Percentiles rank a stretch among this genome's conserved stretches.
Evolutionary conservation across 2,888 invertebrate genomes (phyloP).

Genomic region (Sphinx pinastri): DNA sequence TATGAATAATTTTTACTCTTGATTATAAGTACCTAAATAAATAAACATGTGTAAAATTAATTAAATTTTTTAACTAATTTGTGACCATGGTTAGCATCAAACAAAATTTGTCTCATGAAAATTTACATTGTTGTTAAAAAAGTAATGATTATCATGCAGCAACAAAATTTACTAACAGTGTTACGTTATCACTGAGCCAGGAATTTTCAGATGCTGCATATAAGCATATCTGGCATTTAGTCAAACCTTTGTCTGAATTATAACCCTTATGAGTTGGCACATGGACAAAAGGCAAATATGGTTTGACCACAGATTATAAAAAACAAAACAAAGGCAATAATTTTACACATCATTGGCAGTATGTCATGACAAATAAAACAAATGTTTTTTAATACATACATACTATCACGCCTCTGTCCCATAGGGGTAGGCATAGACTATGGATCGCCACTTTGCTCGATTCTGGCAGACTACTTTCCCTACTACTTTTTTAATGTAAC

Average conservation of each 20-base stretch:
- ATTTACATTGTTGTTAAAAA: neutral
- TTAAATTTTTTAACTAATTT: neutral
- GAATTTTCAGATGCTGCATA: neutral
- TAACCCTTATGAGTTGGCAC: constrained; percentile 13
- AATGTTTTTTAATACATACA: too few relatives aligned
- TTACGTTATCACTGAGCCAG: too few relatives aligned
- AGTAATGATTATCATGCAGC: neutral
- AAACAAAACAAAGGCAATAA: neutral
- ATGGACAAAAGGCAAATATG: constrained; percentile 3
- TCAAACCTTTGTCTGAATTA: constrained; percentile 17
- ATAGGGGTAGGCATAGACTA: too few relatives aligned
- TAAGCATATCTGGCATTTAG: constrained; percentile 4
- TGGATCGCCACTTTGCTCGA: too few relatives aligned
- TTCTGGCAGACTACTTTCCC: too few relatives aligned
- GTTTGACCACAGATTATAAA: neutral
- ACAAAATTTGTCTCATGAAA: neutral
- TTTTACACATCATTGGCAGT: neutral
- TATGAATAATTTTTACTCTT: neutral
- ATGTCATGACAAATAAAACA: neutral
- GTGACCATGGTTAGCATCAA: neutral
- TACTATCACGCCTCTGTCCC: too few relatives aligned
- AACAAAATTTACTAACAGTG: neutral
- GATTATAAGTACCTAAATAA: neutral
- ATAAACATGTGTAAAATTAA: neutral
- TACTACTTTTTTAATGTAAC: neutral